Evolutionary conservation across 1,140 invertebrate genomes (phyloP), one percentile per base, ranked within the genome.

Genomic region (Drosophila navojoa): DNA sequence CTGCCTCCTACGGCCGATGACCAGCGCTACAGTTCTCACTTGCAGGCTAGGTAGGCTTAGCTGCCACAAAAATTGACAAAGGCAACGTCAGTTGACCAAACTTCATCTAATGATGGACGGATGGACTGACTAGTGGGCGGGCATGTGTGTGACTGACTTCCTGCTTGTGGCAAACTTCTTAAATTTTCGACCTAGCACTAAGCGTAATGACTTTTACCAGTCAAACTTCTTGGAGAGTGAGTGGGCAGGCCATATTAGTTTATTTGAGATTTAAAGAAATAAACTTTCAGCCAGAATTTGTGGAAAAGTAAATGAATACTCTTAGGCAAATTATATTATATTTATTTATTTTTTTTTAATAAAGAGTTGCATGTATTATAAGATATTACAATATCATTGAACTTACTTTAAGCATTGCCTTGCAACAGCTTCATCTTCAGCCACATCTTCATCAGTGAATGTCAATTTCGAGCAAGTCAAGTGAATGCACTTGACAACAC

Each of bases 401-500:
- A 10, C 35, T 11, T 35, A 7, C 9, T 3, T 38, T 13, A 38
- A 38, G 35, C 13, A 11, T 38, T 6, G 10, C 10, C 7, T 9
- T 2, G 32, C 9, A 32, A 9, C 32, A 32, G 32, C 32, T 32
- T 5, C 32, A 1, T 9, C 32, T 32, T 32, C n/a, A n/a, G 0
- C 7, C 9, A 9, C 7, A 32, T 32, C 32, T 32, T 32, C 32
- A 9, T 38, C 35, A 38, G 11, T 53, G 57, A 69, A 44, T 68
- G 54, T n/a, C 40, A 45, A 38, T 19, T 54, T 19, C 42, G 44
- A 42, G 35, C 32, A 49, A 57, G 69, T 63, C 67, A 70, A 71
- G 61, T 66, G 47, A 55, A 68, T 55, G 57, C 49, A 69, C 38
- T 72, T 68, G 70, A 53, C 63, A 68, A 68, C 35, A 62, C 32